Evolutionary conservation across 2,797 vertebrate species (phyloP).

Genomic region (Vipera latastei): DNA sequence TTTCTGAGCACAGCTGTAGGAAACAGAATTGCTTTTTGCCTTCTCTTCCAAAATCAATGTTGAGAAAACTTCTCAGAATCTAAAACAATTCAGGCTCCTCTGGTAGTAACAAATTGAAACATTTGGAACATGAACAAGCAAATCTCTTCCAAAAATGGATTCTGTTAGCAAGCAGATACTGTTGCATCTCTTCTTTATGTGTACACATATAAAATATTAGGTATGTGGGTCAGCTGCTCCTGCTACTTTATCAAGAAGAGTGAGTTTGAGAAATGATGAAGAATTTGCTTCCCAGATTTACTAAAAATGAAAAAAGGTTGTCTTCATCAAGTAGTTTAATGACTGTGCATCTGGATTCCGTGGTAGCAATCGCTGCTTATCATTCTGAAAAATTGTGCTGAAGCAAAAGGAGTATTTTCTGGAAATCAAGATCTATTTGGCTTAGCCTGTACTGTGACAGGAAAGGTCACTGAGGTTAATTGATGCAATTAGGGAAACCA

Average conservation of each 20-base stretch:
- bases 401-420: slow-evolving; percentile 10
- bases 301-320: background rate
- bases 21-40: background rate
- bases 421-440: background rate
- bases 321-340: background rate
- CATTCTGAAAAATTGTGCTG: slow-evolving; percentile 21
- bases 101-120: background rate
- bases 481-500: background rate
- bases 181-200: background rate
- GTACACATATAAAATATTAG: background rate
- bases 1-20: background rate
- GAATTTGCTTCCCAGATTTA: background rate
- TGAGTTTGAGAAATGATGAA: slow-evolving; percentile 2
- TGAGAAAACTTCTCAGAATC: background rate
- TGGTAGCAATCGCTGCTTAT: background rate
- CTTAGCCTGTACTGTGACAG: background rate
- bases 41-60: background rate
- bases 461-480: background rate
- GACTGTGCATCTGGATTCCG: background rate
- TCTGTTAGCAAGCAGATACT: background rate
- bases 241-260: background rate
- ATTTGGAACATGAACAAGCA: background rate
- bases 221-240: background rate
- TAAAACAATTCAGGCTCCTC: background rate
- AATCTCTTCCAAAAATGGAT: background rate